Evolutionary conservation across 2,888 invertebrate species (phyloP).

Genomic region (Chymomyza procnemis): DNA sequence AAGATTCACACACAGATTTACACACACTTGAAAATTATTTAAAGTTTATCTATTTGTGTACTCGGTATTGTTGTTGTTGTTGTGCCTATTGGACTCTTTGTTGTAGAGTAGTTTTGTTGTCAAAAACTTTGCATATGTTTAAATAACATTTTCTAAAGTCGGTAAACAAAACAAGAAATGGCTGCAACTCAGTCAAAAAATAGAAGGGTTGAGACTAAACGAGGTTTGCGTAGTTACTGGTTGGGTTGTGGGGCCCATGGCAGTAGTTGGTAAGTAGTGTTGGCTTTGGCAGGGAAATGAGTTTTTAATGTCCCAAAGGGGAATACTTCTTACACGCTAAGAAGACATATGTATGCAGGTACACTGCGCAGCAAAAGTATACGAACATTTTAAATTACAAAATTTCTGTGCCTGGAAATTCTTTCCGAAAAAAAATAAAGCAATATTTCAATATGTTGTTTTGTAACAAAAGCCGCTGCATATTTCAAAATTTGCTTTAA

Average conservation of each 20-base stretch:
- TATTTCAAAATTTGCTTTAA: too few species aligned
- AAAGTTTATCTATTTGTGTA: conserved; percentile 54
- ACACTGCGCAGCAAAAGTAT: too few species aligned
- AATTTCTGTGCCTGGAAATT: too few species aligned
- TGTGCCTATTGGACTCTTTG: conserved; percentile 29
- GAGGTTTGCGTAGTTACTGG: conserved; percentile 7
- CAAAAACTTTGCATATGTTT: conserved; percentile 57
- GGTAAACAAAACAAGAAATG: conserved; percentile 55
- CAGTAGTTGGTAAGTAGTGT: conserved; percentile 16
- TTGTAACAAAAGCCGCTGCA: too few species aligned
- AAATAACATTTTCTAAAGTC: conserved; percentile 59
- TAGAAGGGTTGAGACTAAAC: conserved; percentile 52
- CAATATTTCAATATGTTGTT: too few species aligned
- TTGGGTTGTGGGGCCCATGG: neutral
- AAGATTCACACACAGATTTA: neutral
- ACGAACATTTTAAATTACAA: too few species aligned
- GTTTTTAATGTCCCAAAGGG: conserved; percentile 77
- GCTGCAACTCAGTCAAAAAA: conserved; percentile 6
- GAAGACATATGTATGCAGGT: conserved; percentile 20
- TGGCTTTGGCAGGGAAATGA: conserved; percentile 64
- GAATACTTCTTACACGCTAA: conserved; percentile 52
- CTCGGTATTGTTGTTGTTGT: conserved; percentile 22
- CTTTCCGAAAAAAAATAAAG: too few species aligned
- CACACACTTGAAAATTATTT: conserved; percentile 56
- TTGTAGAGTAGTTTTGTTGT: conserved; percentile 29